Conservation (phyloP, 2,888 invertebrate genomes). For the Flabesymbios commensalis region DNA sequence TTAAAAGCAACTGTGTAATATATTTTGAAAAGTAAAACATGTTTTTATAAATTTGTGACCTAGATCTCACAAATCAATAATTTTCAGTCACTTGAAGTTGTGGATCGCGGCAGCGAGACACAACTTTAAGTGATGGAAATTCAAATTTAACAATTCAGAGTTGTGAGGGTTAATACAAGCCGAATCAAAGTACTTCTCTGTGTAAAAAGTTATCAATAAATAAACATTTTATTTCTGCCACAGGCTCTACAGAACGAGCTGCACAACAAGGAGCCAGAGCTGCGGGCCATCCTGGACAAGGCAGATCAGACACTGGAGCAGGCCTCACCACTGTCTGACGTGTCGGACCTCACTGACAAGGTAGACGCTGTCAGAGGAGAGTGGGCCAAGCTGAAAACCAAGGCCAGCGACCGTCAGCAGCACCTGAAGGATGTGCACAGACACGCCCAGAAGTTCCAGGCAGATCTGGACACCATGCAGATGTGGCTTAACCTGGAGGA, state of each 20-base stretch:
- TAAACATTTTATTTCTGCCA: too few relatives aligned
- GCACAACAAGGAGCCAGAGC: slow-evolving; percentile 43
- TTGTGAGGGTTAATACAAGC: too few relatives aligned
- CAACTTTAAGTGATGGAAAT: too few relatives aligned
- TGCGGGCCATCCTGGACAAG: slow-evolving; percentile 76
- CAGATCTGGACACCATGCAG: slow-evolving; percentile 71
- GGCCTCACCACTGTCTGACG: slow-evolving; percentile 58
- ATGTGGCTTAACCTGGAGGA: slow-evolving; percentile 84
- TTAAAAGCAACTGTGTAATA: too few relatives aligned
- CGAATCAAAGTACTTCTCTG: too few relatives aligned
- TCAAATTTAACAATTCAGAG: too few relatives aligned
- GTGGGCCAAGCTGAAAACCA: slow-evolving; percentile 89
- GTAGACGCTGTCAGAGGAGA: slow-evolving; percentile 86
- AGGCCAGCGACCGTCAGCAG: slow-evolving; percentile 73
- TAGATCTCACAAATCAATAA: too few relatives aligned
- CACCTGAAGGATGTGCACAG: slow-evolving; percentile 65
- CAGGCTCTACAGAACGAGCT: slow-evolving; percentile 71
- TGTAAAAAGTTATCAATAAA: too few relatives aligned
- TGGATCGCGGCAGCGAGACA: too few relatives aligned
- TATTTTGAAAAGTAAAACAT: too few relatives aligned
- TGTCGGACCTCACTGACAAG: slow-evolving; percentile 71
- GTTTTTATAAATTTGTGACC: too few relatives aligned
- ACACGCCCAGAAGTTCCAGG: slow-evolving; percentile 73
- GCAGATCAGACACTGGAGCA: slow-evolving; percentile 71
- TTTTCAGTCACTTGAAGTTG: too few relatives aligned